phyloP scores from a whole-genome alignment of 2,113 vertebrate species.

The Vombatus ursinus region DNA sequence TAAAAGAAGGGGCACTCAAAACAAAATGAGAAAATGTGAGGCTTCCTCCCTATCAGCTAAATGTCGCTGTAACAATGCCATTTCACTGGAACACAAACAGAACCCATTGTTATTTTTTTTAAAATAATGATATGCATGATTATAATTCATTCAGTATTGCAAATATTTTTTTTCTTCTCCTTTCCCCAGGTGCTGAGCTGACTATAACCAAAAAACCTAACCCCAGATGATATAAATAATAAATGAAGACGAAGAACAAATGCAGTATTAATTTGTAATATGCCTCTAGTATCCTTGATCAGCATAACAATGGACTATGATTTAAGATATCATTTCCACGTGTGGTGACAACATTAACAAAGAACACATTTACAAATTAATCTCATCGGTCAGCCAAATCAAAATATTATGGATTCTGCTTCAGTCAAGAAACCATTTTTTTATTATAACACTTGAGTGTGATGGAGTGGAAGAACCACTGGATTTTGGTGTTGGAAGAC shows the following conservation, averaged over 20 bases:
- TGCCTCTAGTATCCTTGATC: not conserved
- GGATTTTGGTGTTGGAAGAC: not conserved
- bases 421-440: not conserved
- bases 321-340: not conserved
- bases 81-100: constrained; percentile 16
- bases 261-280: not conserved
- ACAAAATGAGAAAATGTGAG: not conserved
- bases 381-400: not conserved
- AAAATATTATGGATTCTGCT: not conserved
- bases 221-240: not conserved
- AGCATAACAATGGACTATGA: not conserved
- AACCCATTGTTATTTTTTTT: not conserved
- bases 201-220: not conserved
- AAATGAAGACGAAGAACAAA: not conserved
- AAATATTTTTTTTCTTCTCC: not conserved
- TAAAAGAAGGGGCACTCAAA: not conserved
- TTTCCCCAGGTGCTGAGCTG: not conserved
- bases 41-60: fast-evolving
- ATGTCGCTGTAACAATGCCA: not conserved
- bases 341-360: constrained; percentile 11
- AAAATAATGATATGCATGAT: constrained; percentile 13
- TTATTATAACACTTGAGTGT: not conserved
- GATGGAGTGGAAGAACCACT: not conserved
- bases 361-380: not conserved
- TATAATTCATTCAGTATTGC: not conserved